Evolutionary conservation across 2,113 vertebrate genomes (phyloP).

Genomic region (Galbula dea): DNA sequence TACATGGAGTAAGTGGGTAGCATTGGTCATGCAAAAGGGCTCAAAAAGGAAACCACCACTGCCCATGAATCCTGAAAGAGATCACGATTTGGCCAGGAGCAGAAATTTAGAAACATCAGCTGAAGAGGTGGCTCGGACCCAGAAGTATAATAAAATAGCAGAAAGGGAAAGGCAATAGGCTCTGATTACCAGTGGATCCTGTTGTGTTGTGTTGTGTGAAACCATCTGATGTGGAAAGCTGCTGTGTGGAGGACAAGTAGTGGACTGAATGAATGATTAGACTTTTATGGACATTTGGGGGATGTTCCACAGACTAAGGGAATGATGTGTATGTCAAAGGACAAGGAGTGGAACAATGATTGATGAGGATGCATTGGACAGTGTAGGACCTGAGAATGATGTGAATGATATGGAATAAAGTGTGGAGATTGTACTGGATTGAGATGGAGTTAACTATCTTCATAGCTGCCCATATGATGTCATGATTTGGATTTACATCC

Average conservation of each 20-base stretch:
- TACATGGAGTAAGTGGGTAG: not conserved
- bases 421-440: not conserved
- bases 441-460: not conserved
- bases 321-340: not conserved
- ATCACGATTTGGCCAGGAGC: not conserved
- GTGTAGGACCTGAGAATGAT: not conserved
- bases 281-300: not conserved
- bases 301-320: not conserved
- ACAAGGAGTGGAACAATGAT: accelerated
- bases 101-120: not conserved
- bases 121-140: not conserved
- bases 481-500: not conserved
- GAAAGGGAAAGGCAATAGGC: not conserved
- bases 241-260: not conserved
- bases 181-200: not conserved
- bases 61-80: not conserved
- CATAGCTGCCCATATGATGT: not conserved
- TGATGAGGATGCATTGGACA: not conserved
- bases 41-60: not conserved
- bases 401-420: not conserved
- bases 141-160: not conserved
- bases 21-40: accelerated
- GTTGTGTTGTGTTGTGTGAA: not conserved
- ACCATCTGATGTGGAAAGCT: not conserved
- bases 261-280: not conserved